Evolutionary conservation across 2,797 vertebrate genomes (phyloP).

Genomic region (Clarias pachynema): DNA sequence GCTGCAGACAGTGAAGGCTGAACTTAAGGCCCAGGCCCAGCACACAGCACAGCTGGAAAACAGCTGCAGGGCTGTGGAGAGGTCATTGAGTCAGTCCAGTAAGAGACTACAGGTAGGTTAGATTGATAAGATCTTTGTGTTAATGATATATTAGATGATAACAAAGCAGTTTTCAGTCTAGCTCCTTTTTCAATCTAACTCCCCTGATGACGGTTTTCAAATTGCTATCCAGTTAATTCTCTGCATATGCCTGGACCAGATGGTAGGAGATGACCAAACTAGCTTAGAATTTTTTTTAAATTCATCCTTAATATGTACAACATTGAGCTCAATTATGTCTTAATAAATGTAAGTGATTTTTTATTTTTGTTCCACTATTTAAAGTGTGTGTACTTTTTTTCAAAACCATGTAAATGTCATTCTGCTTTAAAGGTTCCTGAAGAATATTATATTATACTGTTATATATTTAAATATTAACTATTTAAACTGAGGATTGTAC

Average conservation of each 20-base stretch:
- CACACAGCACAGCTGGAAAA: constrained; percentile 91
- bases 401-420: neutral
- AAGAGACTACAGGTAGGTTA: constrained; percentile 85
- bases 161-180: neutral
- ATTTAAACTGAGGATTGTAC: neutral
- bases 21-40: constrained; percentile 89
- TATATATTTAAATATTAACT: no score
- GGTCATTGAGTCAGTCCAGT: constrained; percentile 88
- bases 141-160: neutral
- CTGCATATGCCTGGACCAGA: neutral
- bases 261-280: neutral
- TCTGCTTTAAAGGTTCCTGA: neutral
- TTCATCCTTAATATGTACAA: neutral
- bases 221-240: neutral
- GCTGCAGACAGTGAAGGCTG: constrained; percentile 85
- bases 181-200: neutral
- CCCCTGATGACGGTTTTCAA: neutral
- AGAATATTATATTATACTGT: neutral
- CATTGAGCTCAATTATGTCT: neutral
- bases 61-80: constrained; percentile 89
- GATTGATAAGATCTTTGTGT: neutral
- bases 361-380: no score
- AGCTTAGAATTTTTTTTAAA: neutral
- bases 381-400: neutral
- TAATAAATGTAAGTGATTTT: neutral